Percentiles rank a stretch among this genome's conserved stretches.
Conservation (phyloP, 2,888 invertebrate genomes). For the Clostera curtula region DNA sequence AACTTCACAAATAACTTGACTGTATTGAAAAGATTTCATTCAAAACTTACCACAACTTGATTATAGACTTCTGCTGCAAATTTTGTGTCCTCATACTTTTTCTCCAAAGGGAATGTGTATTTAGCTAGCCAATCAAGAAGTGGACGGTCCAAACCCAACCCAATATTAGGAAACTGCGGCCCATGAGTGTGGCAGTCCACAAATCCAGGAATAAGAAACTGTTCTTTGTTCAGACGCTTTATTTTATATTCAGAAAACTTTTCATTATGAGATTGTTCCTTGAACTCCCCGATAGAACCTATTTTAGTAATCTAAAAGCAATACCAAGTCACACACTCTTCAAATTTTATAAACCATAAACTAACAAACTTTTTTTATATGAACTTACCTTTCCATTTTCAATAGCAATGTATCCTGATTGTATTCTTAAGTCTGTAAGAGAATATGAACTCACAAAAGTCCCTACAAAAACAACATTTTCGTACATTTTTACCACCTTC, state of each 20-base stretch:
- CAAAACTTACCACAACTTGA: slow-evolving; percentile 83
- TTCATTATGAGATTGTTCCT: slow-evolving; percentile 21
- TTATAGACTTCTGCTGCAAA: slow-evolving; percentile 83
- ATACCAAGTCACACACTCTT: slow-evolving; percentile 2
- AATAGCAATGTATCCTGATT: slow-evolving; percentile 73
- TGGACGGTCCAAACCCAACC: slow-evolving; percentile 85
- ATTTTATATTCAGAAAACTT: slow-evolving; percentile 29
- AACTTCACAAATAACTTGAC: no score
- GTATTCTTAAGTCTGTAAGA: slow-evolving; percentile 34
- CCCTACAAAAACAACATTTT: slow-evolving; percentile 43
- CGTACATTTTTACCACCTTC: slow-evolving; percentile 23
- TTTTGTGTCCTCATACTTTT: slow-evolving; percentile 77
- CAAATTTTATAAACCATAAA: not conserved
- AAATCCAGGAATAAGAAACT: slow-evolving; percentile 91
- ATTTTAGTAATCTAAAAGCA: slow-evolving; percentile 41
- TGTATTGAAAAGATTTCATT: no score
- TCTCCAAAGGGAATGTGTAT: slow-evolving; percentile 91
- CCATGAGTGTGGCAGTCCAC: slow-evolving; percentile 94
- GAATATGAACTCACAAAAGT: slow-evolving; percentile 38
- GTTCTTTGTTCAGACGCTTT: slow-evolving; percentile 40
- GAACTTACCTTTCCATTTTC: slow-evolving; percentile 73
- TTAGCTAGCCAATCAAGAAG: slow-evolving; percentile 88
- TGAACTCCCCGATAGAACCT: slow-evolving; percentile 35
- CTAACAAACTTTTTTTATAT: slow-evolving; percentile 1
- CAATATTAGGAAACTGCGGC: slow-evolving; percentile 90